Evolutionary conservation across 2,888 invertebrate species (phyloP), one percentile per base, ranked within the genome.

Genomic region (Acanthacorydalis orientalis): DNA sequence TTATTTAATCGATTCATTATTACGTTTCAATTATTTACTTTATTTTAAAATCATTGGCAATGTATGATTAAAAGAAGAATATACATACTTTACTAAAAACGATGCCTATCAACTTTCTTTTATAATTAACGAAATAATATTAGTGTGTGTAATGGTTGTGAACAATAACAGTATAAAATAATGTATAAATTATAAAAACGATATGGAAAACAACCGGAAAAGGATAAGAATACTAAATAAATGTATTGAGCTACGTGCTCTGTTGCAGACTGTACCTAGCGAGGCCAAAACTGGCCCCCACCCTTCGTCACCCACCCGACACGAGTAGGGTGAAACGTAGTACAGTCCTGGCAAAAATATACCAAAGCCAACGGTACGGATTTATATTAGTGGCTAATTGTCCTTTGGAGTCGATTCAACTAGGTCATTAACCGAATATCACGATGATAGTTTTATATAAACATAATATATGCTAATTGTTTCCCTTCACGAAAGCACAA

Each of bases 301-400:
- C 54, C 61, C 61, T 61, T 59, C 60, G 61, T 53, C 57, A 57
- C 57, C 11, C 61, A 63, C 67, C 65, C 67, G 64, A 39, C 15
- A 12, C 14, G 39, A 44, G 12, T 16, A 16, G 40, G 47, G 47
- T 23, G 44, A 50, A 47, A 49, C 49, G 47, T 46, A 47, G 31
- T 47, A 49, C 34, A 44, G 39, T 16, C 16, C 38, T 16, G 39
- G 16, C 39, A 39, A 39, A 39, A 39, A 39, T 39, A 39, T 15
- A 14, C 15, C 6, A 14, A 39, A 39, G 15, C 16, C 16, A 39
- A 23, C 23, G 23, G 23, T 23, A 23, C 23, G 23, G 23, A 23
- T 23, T 23, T 23, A 23, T 23, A 23, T 23, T 23, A 23, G 23
- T 23, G 23, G 23, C 23, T 23, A 23, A 23, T 23, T 23, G 23